A percentile compares a stretch with the other conserved stretches of the same genome.
Conservation (phyloP, 2,888 invertebrate species). For the Sphaerophoria taeniata region DNA sequence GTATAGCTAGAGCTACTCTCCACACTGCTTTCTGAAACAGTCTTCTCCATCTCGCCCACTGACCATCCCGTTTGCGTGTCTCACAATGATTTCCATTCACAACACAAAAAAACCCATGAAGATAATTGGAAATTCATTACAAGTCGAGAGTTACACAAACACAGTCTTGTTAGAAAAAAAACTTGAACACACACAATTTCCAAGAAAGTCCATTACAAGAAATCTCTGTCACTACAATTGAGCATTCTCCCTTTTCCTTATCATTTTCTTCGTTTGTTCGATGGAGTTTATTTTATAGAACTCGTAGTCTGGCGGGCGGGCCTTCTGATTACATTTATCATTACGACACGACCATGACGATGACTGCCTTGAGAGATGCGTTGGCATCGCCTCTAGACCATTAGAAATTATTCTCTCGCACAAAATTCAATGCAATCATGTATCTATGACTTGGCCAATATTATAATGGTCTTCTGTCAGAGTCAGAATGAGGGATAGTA, state of each 20-base stretch:
- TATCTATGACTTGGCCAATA: slow-evolving; percentile 23
- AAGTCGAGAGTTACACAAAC: neutral
- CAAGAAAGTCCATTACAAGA: slow-evolving; percentile 17
- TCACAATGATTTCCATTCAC: neutral
- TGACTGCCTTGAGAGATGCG: neutral
- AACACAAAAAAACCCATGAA: neutral
- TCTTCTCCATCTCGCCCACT: neutral
- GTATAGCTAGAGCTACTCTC: neutral
- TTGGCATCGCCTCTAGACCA: slow-evolving; percentile 6
- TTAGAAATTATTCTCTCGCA: slow-evolving; percentile 16
- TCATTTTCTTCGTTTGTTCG: neutral
- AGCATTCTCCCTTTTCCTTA: slow-evolving; percentile 3
- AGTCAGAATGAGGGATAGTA: neutral
- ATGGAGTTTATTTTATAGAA: neutral
- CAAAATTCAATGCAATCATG: slow-evolving; percentile 43
- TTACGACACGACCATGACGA: neutral
- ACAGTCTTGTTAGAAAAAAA: no score
- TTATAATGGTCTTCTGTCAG: neutral
- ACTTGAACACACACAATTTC: neutral
- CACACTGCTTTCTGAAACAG: slow-evolving; percentile 5
- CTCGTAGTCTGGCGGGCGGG: neutral
- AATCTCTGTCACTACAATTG: slow-evolving; percentile 24
- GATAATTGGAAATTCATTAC: slow-evolving; percentile 21
- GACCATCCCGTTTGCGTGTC: neutral
- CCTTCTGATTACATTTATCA: slow-evolving; percentile 32